These are phyloP conservation scores for Galerucella nymphaeae DNA, from an alignment of 2,888 invertebrate species.

Conservation along the genomic window DNA sequence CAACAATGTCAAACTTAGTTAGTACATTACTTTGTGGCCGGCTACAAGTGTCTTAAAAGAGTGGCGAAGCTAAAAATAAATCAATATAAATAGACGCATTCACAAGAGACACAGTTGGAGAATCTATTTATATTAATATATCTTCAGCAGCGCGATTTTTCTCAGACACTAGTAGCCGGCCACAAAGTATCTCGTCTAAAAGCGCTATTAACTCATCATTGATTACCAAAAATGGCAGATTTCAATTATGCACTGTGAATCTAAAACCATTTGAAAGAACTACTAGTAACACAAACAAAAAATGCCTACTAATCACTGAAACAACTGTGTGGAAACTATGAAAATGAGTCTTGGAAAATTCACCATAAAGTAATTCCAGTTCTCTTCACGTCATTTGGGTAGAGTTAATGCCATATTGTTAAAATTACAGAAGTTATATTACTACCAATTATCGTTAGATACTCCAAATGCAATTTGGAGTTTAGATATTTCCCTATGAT, in stretches of 20 bases:
- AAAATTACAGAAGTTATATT: slow-evolving; percentile 44
- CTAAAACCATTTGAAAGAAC: neutral
- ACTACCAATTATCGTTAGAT: slow-evolving; percentile 45
- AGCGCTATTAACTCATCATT: no score
- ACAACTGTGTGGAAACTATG: slow-evolving; percentile 3
- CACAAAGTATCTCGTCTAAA: no score
- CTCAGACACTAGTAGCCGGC: no score
- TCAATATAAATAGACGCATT: no score
- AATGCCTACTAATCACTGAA: neutral
- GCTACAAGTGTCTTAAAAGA: no score
- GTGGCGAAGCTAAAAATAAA: no score
- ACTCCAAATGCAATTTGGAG: slow-evolving; percentile 46
- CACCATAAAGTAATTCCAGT: slow-evolving; percentile 22
- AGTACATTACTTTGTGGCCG: no score
- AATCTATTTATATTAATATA: no score
- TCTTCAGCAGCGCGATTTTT: no score
- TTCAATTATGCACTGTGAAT: neutral
- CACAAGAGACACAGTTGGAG: no score
- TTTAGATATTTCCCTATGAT: slow-evolving; percentile 41
- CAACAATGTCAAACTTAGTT: no score
- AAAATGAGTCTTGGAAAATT: neutral
- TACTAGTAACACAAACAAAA: neutral
- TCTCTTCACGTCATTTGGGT: slow-evolving; percentile 31
- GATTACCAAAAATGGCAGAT: no score
- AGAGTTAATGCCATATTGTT: slow-evolving; percentile 44